These are phyloP conservation scores for Crossocerus cetratus DNA, from an alignment of 2,888 invertebrate genomes.

Conservation along the genomic window DNA sequence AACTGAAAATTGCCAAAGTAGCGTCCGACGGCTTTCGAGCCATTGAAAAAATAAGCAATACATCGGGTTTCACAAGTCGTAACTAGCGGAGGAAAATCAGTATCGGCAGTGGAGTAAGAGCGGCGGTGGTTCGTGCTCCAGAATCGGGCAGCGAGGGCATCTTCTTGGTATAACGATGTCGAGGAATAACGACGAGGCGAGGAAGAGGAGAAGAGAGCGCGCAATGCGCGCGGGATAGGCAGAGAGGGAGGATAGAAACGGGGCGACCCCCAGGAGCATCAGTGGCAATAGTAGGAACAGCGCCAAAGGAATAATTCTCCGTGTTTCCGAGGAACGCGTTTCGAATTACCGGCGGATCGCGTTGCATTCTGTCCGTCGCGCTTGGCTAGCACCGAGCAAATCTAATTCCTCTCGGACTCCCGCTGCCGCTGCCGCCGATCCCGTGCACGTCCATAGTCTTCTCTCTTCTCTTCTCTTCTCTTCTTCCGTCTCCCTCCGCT, in stretches of 20 bases:
- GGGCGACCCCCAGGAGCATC: constrained; percentile 39
- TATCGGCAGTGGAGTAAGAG: constrained; percentile 15
- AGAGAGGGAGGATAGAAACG: constrained; percentile 19
- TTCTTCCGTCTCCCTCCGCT: neutral
- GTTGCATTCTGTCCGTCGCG: constrained; percentile 73
- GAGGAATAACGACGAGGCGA: constrained; percentile 17
- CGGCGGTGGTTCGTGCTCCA: constrained; percentile 19
- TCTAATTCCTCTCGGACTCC: constrained; percentile 67
- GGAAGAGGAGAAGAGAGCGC: constrained; percentile 17
- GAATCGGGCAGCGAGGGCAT: constrained; percentile 4
- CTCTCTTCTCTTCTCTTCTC: constrained; percentile 15
- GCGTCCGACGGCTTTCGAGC: too few species aligned
- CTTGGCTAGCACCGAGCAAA: constrained; percentile 72
- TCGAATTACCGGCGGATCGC: constrained; percentile 72
- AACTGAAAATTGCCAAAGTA: too few species aligned
- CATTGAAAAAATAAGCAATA: too few species aligned
- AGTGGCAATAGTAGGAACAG: constrained; percentile 48
- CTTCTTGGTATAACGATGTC: constrained; percentile 26
- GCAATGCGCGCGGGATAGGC: neutral
- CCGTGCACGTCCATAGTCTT: constrained; percentile 28
- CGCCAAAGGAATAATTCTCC: constrained; percentile 68
- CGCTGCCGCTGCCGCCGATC: constrained; percentile 51
- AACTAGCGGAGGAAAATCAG: neutral
- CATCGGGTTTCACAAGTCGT: too few species aligned
- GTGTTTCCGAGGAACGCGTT: constrained; percentile 70